Percentiles rank a stretch among this genome's conserved stretches.
Conservation (phyloP, 2,888 invertebrate genomes). For the Drosophila suboccidentalis region DNA sequence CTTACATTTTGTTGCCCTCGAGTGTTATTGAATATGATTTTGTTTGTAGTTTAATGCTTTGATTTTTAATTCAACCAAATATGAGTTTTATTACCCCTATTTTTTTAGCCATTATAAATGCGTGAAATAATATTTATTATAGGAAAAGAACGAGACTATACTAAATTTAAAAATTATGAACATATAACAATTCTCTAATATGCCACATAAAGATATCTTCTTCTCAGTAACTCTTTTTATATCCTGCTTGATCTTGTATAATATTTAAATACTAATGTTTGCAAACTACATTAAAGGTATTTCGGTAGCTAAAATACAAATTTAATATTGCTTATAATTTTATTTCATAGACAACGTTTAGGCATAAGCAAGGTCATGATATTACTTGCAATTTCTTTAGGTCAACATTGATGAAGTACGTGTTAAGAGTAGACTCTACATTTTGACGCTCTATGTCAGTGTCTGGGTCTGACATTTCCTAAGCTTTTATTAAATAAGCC, state of each 20-base stretch:
- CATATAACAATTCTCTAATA: background rate
- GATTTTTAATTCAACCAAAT: constrained; percentile 38
- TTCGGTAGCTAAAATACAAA: background rate
- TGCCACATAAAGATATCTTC: background rate
- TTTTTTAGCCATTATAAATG: background rate
- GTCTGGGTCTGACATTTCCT: constrained; percentile 31
- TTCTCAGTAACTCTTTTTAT: background rate
- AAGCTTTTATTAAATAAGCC: constrained; percentile 25
- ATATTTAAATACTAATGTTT: constrained; percentile 11
- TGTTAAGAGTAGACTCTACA: background rate
- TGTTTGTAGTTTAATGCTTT: constrained; percentile 47
- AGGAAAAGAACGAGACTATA: background rate
- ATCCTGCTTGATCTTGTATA: background rate
- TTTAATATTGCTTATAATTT: constrained; percentile 38
- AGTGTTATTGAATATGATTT: too few species aligned
- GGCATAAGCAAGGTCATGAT: constrained; percentile 55
- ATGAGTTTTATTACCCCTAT: constrained; percentile 43
- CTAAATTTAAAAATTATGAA: background rate
- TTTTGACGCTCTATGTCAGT: constrained; percentile 18
- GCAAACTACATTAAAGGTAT: constrained; percentile 6
- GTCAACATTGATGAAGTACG: constrained; percentile 37
- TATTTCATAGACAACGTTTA: constrained; percentile 34
- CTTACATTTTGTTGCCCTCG: constrained; percentile 11
- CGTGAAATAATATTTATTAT: background rate
- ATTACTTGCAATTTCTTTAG: constrained; percentile 72